These are phyloP conservation scores for Cladorhizidae sp. DNA, from an alignment of 37 sponge, comb jelly and placozoan genomes.

Conservation along the genomic window DNA sequence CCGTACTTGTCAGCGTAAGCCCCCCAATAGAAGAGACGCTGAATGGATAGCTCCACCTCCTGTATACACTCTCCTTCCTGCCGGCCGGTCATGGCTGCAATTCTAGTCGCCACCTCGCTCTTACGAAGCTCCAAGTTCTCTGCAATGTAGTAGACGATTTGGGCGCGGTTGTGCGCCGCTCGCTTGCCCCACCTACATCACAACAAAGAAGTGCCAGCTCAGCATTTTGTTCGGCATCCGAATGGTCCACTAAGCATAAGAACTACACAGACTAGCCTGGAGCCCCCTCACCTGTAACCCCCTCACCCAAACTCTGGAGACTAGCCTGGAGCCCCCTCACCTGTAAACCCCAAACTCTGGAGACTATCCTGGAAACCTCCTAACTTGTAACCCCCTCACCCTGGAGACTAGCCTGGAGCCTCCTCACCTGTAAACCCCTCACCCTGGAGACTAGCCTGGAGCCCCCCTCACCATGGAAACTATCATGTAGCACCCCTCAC, in stretches of 20 bases:
- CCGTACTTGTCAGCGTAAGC: conserved; percentile 99
- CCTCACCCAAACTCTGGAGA: conserved; percentile 46
- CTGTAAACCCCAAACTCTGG: no score
- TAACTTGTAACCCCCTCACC: no score
- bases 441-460: no score
- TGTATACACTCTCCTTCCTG: conserved; percentile 45
- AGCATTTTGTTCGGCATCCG: background rate
- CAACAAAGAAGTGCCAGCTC: no score
- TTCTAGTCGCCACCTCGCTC: conserved; percentile 79
- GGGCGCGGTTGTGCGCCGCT: conserved; percentile 97
- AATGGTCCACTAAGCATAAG: background rate
- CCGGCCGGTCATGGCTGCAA: conserved; percentile 78
- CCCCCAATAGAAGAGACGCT: conserved; percentile 94
- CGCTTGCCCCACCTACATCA: conserved; percentile 94
- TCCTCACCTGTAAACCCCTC: no score
- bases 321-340: conserved; percentile 34
- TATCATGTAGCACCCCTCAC: no score
- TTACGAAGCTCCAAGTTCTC: conserved; percentile 94
- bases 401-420: no score
- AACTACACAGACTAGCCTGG: background rate
- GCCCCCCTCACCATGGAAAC: no score
- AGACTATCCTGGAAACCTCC: no score
- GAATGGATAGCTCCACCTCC: conserved; percentile 89
- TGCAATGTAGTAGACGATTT: conserved; percentile 97
- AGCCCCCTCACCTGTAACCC: conserved; percentile 80